Evolutionary conservation across 2,888 invertebrate species (phyloP).

Genomic region (Drosophila imparisetae): DNA sequence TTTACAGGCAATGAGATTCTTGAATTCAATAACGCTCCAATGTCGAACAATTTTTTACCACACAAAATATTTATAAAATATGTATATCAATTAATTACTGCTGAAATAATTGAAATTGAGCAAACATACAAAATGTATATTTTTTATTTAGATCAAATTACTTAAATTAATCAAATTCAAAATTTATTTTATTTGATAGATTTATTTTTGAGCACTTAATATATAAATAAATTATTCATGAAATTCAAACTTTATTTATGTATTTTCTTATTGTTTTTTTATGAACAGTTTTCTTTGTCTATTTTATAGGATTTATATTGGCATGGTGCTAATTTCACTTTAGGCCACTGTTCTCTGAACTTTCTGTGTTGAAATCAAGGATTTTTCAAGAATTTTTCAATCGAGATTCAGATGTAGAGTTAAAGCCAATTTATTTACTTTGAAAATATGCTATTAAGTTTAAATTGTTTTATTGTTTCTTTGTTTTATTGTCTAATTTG

Average conservation of each 20-base stretch:
- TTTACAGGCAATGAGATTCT: slow-evolving; percentile 34
- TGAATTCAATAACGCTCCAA: slow-evolving; percentile 8
- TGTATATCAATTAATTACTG: background rate
- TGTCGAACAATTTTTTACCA: background rate
- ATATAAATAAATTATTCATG: background rate
- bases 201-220: background rate
- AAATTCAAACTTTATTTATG: background rate
- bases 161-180: background rate
- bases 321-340: background rate
- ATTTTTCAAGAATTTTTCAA: background rate
- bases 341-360: no score
- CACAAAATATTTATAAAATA: background rate
- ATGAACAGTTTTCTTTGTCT: background rate
- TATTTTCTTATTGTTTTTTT: background rate
- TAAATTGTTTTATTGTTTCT: background rate
- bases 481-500: background rate
- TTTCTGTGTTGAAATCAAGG: background rate
- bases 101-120: background rate
- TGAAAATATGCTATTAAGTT: background rate
- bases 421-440: background rate
- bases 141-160: background rate
- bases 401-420: background rate
- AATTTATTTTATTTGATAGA: background rate
- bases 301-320: background rate
- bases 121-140: background rate